A percentile compares a stretch with the other conserved stretches of the same genome.
Conservation (phyloP, 2,113 vertebrate species). For the Nerophis lumbriciformis region DNA sequence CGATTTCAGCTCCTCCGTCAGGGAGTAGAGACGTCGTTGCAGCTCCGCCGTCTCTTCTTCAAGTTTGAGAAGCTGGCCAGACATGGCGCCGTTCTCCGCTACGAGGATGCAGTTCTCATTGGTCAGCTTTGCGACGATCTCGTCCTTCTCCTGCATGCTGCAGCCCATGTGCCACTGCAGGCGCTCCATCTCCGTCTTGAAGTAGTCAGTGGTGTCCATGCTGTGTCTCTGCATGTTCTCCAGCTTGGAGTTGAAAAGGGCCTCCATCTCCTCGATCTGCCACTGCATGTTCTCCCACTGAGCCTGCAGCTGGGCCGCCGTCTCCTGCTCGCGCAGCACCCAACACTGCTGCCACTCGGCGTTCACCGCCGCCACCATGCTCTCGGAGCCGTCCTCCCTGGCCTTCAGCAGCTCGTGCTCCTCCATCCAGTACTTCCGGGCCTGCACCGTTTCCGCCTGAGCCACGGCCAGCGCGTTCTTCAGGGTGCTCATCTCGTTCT, state of each 20-base stretch:
- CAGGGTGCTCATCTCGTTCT: background rate
- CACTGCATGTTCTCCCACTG: constrained; percentile 6
- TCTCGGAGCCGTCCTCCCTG: constrained; percentile 2
- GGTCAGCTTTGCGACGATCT: background rate
- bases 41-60: background rate
- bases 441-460: background rate
- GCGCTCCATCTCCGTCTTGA: constrained; percentile 1
- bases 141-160: background rate
- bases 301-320: constrained; percentile 1
- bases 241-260: background rate
- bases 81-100: background rate
- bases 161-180: background rate
- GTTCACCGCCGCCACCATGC: constrained; percentile 5
- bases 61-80: background rate
- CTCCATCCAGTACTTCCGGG: constrained; percentile 4
- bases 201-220: background rate
- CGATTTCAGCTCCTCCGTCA: background rate
- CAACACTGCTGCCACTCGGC: constrained; percentile 7
- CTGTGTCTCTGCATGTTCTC: background rate
- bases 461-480: background rate
- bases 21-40: background rate
- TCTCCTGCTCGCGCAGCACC: background rate
- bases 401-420: constrained; percentile 1
- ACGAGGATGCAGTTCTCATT: background rate
- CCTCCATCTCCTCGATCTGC: constrained; percentile 4